phyloP scores from a whole-genome alignment of 1,140 invertebrate genomes.

The Tetragnatha versicolor region DNA sequence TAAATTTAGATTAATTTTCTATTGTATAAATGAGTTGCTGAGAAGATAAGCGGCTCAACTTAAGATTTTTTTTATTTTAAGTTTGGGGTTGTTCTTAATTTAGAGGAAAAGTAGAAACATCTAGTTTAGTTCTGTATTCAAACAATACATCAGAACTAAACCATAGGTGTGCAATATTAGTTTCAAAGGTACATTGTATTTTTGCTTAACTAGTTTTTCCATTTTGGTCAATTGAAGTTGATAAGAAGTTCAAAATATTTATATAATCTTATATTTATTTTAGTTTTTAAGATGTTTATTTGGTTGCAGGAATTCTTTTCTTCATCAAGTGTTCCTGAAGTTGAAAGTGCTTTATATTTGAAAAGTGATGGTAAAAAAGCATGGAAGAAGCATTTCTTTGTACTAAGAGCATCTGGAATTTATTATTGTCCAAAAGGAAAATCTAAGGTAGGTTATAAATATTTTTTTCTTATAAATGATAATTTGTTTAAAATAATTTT shows the following conservation, averaged over 20 bases:
- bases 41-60: neutral
- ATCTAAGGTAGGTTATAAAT: slow-evolving; percentile 66
- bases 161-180: too few relatives aligned
- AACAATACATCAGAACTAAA: too few relatives aligned
- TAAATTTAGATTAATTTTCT: neutral
- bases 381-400: slow-evolving; percentile 98
- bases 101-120: too few relatives aligned
- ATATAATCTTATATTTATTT: too few relatives aligned
- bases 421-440: slow-evolving; percentile 97
- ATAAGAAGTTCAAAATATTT: neutral
- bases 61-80: neutral
- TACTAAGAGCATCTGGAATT: slow-evolving; percentile 85
- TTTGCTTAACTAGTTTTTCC: too few relatives aligned
- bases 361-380: slow-evolving; percentile 97
- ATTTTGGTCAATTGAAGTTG: too few relatives aligned
- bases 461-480: too few relatives aligned
- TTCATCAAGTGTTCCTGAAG: slow-evolving; percentile 73
- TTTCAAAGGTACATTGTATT: too few relatives aligned
- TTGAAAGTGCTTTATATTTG: slow-evolving; percentile 92
- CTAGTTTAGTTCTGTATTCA: neutral
- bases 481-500: too few relatives aligned
- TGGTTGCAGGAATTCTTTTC: slow-evolving; percentile 72
- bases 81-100: neutral
- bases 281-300: neutral
- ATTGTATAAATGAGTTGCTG: neutral